Base-by-base conservation (phyloP, 1,140 invertebrate species). In the Nephila pilipes region DNA sequence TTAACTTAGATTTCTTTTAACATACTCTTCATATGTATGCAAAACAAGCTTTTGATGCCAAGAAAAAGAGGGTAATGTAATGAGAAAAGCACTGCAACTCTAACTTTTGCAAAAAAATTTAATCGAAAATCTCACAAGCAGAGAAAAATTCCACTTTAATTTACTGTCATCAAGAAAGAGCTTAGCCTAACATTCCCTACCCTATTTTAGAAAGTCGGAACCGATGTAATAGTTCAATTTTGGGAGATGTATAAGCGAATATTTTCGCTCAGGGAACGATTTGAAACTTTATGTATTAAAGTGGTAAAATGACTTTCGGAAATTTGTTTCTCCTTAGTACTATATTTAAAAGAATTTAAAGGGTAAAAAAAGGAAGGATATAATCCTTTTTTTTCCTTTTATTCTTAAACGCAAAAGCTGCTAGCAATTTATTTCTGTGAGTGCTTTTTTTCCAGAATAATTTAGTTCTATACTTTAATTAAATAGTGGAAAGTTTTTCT, bases 161-260 rank as follows among this genome's bases (percentile, higher is more conserved):
- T 85, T 85, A 85, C 54, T 85, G 54, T 60, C 46, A 60, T 85
- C 83, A 85, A 22, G 83, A 85, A 29, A 85, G 18, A 57, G 57
- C 25, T 57, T 57, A 58, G 32, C 10, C 58, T 54, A 46, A 60
- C n/a, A 25, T 85, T 60, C 32, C 14, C 2, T 58, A 60, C 46
- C 16, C 54, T 60, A 58, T 36, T 85, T 85, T 85, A 1, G 54
- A 36, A 60, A 85, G 80, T 55, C 54, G 36, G 32, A 58, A 60
- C 83, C 32, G 22, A 83, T 55, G 80, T 83, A 83, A 83, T 83
- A 83, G 83, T 85, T 85, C 83, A 85, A 58, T 85, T 85, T 85
- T 22, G 25, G 36, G 22, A 58, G 6, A 85, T 85, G 25, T 85
- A 85, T 55, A 36, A 80, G 79, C 16, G 79, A 55, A 55, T 54